A percentile compares a stretch with the other conserved stretches of the same genome.
These are phyloP conservation scores for Zygaena filipendulae DNA, from an alignment of 2,888 invertebrate genomes.

Conservation along the genomic window DNA sequence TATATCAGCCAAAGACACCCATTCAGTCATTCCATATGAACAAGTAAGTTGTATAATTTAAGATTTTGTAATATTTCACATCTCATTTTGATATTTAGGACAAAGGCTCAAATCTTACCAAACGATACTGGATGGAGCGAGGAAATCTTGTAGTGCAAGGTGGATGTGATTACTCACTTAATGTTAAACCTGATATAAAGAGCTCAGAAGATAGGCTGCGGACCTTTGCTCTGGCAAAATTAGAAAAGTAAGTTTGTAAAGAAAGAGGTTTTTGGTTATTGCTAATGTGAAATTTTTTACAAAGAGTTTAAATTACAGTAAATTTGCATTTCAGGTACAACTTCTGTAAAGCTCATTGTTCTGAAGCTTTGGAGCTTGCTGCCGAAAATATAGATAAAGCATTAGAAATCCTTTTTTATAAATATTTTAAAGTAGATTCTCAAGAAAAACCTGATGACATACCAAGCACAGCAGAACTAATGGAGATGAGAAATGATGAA, in stretches of 20 bases:
- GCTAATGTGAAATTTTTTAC: neutral
- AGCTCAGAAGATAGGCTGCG: slow-evolving; percentile 73
- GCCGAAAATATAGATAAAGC: slow-evolving; percentile 77
- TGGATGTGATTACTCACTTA: slow-evolving; percentile 74
- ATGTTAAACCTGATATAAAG: slow-evolving; percentile 59
- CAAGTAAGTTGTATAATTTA: no score
- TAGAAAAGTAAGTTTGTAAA: slow-evolving; percentile 69
- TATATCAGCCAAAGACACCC: no score
- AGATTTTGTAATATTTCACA: slow-evolving; percentile 23
- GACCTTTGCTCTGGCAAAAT: slow-evolving; percentile 76
- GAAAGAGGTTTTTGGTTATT: neutral
- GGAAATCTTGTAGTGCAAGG: slow-evolving; percentile 81
- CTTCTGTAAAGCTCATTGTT: slow-evolving; percentile 78
- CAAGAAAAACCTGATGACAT: slow-evolving; percentile 42
- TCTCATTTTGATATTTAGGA: slow-evolving; percentile 64
- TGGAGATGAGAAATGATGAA: slow-evolving; percentile 77
- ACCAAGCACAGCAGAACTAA: slow-evolving; percentile 59
- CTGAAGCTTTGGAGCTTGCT: slow-evolving; percentile 77
- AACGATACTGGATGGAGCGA: slow-evolving; percentile 81
- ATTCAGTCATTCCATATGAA: no score
- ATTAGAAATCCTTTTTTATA: slow-evolving; percentile 74
- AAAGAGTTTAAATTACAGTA: neutral
- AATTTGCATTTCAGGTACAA: slow-evolving; percentile 70
- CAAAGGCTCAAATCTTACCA: slow-evolving; percentile 74
- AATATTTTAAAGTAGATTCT: slow-evolving; percentile 71